Base-by-base conservation (phyloP, 2,888 invertebrate species). In the Cantharis flavilabris region DNA sequence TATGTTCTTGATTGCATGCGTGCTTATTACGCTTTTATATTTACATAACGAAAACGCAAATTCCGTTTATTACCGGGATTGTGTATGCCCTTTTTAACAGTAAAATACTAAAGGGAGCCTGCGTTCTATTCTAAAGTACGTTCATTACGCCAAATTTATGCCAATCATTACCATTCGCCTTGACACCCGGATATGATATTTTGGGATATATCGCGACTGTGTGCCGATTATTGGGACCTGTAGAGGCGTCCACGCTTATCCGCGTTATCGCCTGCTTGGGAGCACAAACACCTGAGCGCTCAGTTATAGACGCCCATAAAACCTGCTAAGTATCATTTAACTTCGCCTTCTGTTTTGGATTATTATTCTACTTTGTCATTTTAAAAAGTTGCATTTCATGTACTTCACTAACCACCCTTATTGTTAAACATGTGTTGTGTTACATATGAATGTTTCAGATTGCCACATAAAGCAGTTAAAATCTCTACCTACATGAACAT, bases 121-220 rank as follows among this genome's bases (percentile, higher is more conserved):
- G 49, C 63, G 71, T 73, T 80, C 64, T 72, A 76, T 70, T 84
- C 84, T 85, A 85, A 86, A 86, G 83, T 85, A 84, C 86, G 85
- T 87, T 88, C 87, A 87, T 87, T 88, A 88, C 85, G 86, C 84
- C 82, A 86, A 88, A 88, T 88, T 88, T 88, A 88, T 88, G 88
- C 86, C 88, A 88, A 88, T 88, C 88, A 88, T 88, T 88, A 88
- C 87, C 88, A 86, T 88, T 87, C 86, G 83, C 84, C 87, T 85
- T 88, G 88, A 88, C 88, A 87, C 85, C 81, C 84, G 87, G 87
- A 87, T 88, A 88, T 87, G 88, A 87, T 87, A 88, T 88, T 87
- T 77, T 62, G 75, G 73, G 72, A 78, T 78, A 78, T 78, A 78
- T 77, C 69, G 63, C 70, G 72, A 62, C 69, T 75, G 87, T 85